These are phyloP conservation scores for Rhinogobio ventralis DNA, from an alignment of 2,797 vertebrate genomes.

Conservation along the genomic window DNA sequence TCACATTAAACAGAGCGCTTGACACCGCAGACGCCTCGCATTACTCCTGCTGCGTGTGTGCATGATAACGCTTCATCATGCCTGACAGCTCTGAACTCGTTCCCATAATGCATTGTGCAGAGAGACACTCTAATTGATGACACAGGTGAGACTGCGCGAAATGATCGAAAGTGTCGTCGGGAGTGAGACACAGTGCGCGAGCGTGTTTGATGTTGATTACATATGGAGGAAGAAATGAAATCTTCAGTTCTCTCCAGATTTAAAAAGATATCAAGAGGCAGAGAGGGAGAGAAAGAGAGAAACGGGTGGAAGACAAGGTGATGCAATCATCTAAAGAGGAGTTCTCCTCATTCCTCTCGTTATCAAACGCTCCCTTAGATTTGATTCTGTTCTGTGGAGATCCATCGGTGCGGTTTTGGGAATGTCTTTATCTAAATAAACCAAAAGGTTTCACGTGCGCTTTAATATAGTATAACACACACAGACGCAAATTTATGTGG, in stretches of 20 bases:
- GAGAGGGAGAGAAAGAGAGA: constrained; percentile 40
- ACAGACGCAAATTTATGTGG: constrained; percentile 38
- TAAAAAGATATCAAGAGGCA: constrained; percentile 40
- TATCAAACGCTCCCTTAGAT: constrained; percentile 53
- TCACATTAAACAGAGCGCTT: constrained; percentile 53
- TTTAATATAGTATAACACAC: constrained; percentile 29
- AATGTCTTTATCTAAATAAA: constrained; percentile 46
- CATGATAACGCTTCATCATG: constrained; percentile 51
- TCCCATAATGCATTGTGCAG: constrained; percentile 49
- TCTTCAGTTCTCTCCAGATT: constrained; percentile 51
- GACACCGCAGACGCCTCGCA: constrained; percentile 49
- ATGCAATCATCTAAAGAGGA: constrained; percentile 63
- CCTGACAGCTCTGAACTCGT: constrained; percentile 57
- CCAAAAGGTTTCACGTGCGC: constrained; percentile 27
- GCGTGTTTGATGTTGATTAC: constrained; percentile 42
- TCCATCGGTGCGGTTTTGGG: constrained; percentile 28
- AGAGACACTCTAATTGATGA: constrained; percentile 59
- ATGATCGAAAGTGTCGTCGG: constrained; percentile 41
- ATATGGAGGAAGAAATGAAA: constrained; percentile 48
- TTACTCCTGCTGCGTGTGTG: constrained; percentile 42
- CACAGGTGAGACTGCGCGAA: constrained; percentile 44
- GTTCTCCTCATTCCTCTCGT: constrained; percentile 22
- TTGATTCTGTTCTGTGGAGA: constrained; percentile 38
- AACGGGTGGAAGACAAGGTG: constrained; percentile 52
- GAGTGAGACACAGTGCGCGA: background rate